Base-by-base conservation (phyloP, 2,888 invertebrate genomes). In the Stramonita haemastoma region DNA sequence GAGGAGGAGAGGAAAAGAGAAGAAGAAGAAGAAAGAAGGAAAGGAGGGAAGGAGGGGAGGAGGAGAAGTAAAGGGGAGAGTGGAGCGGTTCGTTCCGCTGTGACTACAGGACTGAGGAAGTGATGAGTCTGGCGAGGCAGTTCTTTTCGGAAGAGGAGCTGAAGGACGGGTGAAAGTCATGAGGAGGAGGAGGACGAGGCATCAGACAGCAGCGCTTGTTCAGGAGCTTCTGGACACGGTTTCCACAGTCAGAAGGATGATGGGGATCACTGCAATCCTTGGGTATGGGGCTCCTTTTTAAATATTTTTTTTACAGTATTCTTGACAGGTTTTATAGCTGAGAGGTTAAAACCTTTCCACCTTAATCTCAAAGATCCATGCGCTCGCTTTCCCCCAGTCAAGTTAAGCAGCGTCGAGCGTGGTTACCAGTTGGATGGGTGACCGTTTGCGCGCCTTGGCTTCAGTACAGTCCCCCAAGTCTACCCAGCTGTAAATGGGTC, bases 91-190 rank as follows among this genome's bases (percentile, higher is more conserved):
- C 2, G 46, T 6, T 8, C 11, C 26, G 46, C 46, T 1, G 6
- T 36, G 81, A n/a, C 4, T 1, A 83, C 36, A 36, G 0, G 81
- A n/a, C 81, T 19, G 13, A 36, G 13, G 81, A 83, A 22, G 81
- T 83, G 46, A 22, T 36, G 17, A 15, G 6, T 83, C 26, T 83
- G 81, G 81, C 46, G 36, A 83, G 81, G 29, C 46, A 83, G 81
- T 83, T 83, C 46, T 46, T 83, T 13, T 36, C 26, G 22, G 81
- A 83, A 26, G 81, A 83, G 81, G 81, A 83, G 81, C 8, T 46
- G 29, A 46, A 22, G 36, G 81, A 6, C 22, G 15, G 22, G 13
- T 11, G 22, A 22, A 26, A 6, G 11, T 6, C 5, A 36, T 0
- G 17, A 22, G 19, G 36, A 32, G 17, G 81, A 22, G 22, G 36